These are phyloP conservation scores for Dendroctonus valens DNA, from an alignment of 1,140 invertebrate genomes.

Conservation along the genomic window DNA sequence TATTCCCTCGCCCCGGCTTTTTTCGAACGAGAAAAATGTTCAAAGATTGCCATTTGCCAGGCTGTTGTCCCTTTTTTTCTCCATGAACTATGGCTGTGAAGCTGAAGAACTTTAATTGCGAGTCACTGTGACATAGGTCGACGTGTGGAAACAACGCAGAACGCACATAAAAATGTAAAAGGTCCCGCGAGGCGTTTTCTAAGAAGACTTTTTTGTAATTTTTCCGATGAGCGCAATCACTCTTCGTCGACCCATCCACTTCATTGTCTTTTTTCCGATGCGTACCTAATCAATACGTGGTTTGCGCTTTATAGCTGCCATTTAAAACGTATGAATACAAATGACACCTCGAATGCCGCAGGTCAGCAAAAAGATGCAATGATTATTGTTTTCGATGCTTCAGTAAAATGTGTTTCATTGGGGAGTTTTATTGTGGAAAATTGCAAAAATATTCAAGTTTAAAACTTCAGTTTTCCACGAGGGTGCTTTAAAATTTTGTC, in stretches of 20 bases:
- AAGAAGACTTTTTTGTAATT: background rate
- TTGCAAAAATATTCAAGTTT: no score
- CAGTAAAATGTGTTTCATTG: no score
- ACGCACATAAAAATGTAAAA: background rate
- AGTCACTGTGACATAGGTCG: background rate
- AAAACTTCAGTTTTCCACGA: no score
- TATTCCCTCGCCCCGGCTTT: no score
- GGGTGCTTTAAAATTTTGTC: no score
- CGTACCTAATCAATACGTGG: slow-evolving; percentile 8
- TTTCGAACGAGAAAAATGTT: no score
- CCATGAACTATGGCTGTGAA: no score
- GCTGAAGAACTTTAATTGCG: background rate
- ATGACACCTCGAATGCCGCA: background rate
- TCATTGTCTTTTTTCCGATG: slow-evolving; percentile 1
- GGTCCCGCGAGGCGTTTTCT: background rate
- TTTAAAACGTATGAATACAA: slow-evolving; percentile 14
- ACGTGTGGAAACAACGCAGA: background rate
- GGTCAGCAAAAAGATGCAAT: background rate
- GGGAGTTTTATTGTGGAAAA: no score
- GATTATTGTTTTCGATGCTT: no score
- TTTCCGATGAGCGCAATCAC: background rate
- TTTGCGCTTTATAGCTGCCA: slow-evolving; percentile 8
- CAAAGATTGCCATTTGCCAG: no score
- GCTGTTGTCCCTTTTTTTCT: no score
- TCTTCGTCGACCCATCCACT: background rate